Conservation (phyloP, 2,797 vertebrate species). For the Scolopax rusticola region DNA sequence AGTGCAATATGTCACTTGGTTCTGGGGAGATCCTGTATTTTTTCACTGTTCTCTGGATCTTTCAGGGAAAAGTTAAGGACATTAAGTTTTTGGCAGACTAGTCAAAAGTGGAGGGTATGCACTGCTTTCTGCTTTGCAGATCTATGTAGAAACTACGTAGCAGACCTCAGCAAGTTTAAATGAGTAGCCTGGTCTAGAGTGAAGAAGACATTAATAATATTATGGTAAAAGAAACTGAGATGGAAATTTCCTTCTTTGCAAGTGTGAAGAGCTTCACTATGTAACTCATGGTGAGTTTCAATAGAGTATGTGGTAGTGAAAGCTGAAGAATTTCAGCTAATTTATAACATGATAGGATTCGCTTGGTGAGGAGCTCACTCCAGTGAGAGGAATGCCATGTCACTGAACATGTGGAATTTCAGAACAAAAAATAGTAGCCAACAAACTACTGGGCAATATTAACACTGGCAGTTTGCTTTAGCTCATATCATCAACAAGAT, state of each 20-base stretch:
- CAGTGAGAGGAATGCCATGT: neutral
- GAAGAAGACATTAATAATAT: neutral
- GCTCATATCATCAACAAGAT: neutral
- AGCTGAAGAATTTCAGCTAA: neutral
- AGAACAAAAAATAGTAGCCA: neutral
- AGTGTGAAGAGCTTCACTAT: neutral
- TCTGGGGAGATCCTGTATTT: neutral
- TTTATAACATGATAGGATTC: neutral
- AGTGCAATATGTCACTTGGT: neutral
- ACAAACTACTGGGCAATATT: neutral
- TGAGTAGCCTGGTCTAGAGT: neutral
- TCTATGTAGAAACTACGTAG: neutral
- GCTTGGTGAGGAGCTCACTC: neutral
- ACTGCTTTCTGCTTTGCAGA: neutral
- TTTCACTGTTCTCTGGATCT: neutral
- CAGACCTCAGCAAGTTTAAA: slow-evolving; percentile 8
- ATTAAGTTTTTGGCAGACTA: neutral
- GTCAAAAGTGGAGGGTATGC: neutral
- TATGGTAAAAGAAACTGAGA: neutral
- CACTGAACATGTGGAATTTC: slow-evolving; percentile 4
- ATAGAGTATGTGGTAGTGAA: neutral
- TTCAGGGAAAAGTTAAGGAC: neutral
- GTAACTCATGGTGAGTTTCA: neutral
- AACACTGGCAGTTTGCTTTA: neutral
- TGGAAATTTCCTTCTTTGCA: neutral